Percentiles rank a stretch among this genome's conserved stretches.
phyloP scores from a whole-genome alignment of 2,113 vertebrate species.

The Phaethornis superciliosus region DNA sequence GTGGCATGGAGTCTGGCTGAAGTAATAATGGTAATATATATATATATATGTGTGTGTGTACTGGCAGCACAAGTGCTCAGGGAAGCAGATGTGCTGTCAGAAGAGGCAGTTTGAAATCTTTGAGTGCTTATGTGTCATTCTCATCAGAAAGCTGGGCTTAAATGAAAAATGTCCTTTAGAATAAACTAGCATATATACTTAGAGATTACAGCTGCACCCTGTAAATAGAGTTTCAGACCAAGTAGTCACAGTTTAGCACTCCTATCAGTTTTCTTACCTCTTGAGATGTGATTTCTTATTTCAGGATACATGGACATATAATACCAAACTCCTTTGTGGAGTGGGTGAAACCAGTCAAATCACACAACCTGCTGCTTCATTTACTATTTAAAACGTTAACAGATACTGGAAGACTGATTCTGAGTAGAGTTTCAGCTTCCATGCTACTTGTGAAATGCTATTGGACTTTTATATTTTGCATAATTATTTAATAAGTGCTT shows the following conservation, averaged over 20 bases:
- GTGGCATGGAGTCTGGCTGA: background rate
- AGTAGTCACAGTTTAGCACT: background rate
- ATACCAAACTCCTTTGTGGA: background rate
- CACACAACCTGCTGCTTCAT: background rate
- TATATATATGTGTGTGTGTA: background rate
- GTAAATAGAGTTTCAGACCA: background rate
- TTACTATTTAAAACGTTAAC: background rate
- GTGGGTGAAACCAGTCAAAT: background rate
- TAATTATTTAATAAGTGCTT: background rate
- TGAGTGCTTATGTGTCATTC: background rate
- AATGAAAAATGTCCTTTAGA: background rate
- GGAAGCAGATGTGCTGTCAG: background rate
- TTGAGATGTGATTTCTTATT: constrained; percentile 14
- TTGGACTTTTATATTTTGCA: background rate
- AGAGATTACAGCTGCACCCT: constrained; percentile 8
- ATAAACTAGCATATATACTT: background rate
- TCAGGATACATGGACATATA: background rate
- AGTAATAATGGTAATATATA: background rate
- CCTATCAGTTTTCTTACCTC: background rate
- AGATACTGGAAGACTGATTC: background rate
- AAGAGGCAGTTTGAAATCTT: background rate
- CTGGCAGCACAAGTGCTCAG: background rate
- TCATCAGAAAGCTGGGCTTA: background rate
- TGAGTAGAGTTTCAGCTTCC: background rate
- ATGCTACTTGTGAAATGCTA: background rate